Percentiles rank a stretch among this genome's conserved stretches.
phyloP scores from a whole-genome alignment of 2,797 vertebrate genomes.

The Prunella strophiata region DNA sequence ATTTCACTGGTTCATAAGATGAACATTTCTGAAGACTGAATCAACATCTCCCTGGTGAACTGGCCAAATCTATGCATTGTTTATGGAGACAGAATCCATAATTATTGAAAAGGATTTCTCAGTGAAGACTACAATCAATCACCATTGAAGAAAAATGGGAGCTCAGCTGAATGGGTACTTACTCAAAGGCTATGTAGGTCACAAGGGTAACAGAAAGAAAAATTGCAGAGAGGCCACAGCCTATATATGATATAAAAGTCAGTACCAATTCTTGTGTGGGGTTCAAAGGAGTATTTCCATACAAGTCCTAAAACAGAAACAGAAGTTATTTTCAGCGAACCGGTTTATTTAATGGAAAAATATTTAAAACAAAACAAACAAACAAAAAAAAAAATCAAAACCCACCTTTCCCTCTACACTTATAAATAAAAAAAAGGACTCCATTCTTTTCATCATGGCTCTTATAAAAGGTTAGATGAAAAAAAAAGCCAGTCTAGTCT shows the following conservation, averaged over 20 bases:
- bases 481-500: neutral
- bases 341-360: neutral
- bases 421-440: neutral
- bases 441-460: neutral
- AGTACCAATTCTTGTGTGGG: conserved; percentile 80
- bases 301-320: conserved; percentile 81
- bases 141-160: neutral
- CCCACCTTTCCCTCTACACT: neutral
- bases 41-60: neutral
- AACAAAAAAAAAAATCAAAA: neutral
- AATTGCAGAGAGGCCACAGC: conserved; percentile 91
- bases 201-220: conserved; percentile 92
- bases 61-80: neutral
- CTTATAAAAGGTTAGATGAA: neutral
- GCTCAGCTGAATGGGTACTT: conserved; percentile 67
- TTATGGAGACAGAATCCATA: neutral
- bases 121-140: neutral
- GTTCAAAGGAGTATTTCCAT: conserved; percentile 70
- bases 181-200: conserved; percentile 95
- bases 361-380: neutral
- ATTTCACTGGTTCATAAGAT: neutral
- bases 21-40: neutral
- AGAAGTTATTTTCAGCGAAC: conserved; percentile 40
- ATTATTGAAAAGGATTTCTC: neutral
- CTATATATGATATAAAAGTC: conserved; percentile 93